A percentile compares a stretch with the other conserved stretches of the same genome.
These are phyloP conservation scores for Ditula angustiorana DNA, from an alignment of 2,888 invertebrate species.

Conservation along the genomic window DNA sequence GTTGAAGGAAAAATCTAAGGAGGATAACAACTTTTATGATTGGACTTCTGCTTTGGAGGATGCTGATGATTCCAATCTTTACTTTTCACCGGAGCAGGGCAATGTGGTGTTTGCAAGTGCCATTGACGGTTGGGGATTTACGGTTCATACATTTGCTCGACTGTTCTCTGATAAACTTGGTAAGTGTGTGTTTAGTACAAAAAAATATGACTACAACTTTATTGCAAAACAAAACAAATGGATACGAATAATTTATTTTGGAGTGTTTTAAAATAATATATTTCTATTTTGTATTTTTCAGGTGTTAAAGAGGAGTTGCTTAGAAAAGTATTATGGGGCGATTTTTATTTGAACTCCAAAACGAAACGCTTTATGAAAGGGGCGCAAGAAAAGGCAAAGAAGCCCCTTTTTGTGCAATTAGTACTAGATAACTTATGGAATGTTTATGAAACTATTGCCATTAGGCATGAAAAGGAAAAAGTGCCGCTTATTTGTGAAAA, in stretches of 20 bases:
- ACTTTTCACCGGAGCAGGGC: slow-evolving; percentile 96
- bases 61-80: slow-evolving; percentile 93
- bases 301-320: slow-evolving; percentile 90
- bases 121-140: slow-evolving; percentile 95
- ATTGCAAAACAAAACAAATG: too few species aligned
- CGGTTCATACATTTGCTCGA: slow-evolving; percentile 92
- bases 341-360: slow-evolving; percentile 95
- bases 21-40: slow-evolving; percentile 84
- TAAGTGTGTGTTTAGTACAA: slow-evolving; percentile 56
- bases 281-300: slow-evolving; percentile 44
- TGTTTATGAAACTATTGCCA: slow-evolving; percentile 93
- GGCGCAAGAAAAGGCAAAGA: slow-evolving; percentile 96
- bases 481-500: slow-evolving; percentile 89
- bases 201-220: too few species aligned
- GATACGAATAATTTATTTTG: too few species aligned
- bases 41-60: slow-evolving; percentile 94
- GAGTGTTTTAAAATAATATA: background rate
- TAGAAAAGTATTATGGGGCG: slow-evolving; percentile 96
- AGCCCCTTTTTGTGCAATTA: slow-evolving; percentile 96
- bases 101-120: slow-evolving; percentile 99
- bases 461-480: slow-evolving; percentile 91
- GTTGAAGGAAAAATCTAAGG: slow-evolving; percentile 57
- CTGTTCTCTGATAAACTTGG: slow-evolving; percentile 90
- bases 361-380: slow-evolving; percentile 93
- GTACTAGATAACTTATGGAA: slow-evolving; percentile 96